A percentile compares a stretch with the other conserved stretches of the same genome.
Conservation (phyloP, 92 coral and sea anemone genomes). For the Palythoa grandis region DNA sequence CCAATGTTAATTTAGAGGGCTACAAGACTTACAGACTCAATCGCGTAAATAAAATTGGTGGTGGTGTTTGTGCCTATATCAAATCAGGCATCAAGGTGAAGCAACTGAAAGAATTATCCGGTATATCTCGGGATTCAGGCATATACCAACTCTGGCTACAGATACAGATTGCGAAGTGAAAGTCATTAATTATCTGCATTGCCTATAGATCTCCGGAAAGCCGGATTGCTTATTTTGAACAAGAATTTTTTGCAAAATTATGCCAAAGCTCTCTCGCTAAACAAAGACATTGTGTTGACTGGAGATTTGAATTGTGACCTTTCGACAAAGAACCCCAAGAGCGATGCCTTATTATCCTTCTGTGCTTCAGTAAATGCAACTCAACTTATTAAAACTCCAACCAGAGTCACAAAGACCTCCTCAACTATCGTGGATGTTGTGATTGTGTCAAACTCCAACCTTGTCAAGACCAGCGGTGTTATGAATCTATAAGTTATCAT, state of each 20-base stretch:
- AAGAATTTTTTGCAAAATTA: background rate
- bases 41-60: background rate
- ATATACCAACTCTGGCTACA: slow-evolving; percentile 4
- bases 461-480: background rate
- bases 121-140: background rate
- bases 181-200: background rate
- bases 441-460: slow-evolving; percentile 7
- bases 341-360: slow-evolving; percentile 35
- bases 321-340: background rate
- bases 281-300: background rate
- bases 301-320: background rate
- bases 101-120: background rate
- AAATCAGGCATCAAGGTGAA: background rate
- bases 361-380: slow-evolving; percentile 34
- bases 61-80: background rate
- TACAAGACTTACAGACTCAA: background rate
- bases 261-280: background rate
- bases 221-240: background rate
- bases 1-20: background rate
- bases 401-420: slow-evolving; percentile 6
- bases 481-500: slow-evolving; percentile 8
- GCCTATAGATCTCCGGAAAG: slow-evolving; percentile 12
- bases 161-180: background rate
- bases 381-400: slow-evolving; percentile 14
- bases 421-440: slow-evolving; percentile 40